These are phyloP conservation scores for Mythimna pallens DNA, from an alignment of 2,888 invertebrate species.

Conservation along the genomic window DNA sequence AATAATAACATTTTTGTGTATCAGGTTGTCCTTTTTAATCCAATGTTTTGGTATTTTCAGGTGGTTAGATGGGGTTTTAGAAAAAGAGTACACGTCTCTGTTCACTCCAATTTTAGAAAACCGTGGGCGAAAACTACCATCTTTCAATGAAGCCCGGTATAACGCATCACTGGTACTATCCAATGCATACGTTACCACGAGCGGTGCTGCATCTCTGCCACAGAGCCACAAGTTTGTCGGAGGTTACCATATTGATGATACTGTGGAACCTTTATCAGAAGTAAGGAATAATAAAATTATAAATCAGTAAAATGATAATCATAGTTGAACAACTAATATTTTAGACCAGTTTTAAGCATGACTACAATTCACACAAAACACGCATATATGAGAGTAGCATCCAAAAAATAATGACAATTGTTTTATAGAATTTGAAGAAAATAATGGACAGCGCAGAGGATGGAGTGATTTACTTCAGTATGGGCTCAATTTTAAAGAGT, in stretches of 20 bases:
- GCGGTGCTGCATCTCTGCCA: slow-evolving; percentile 70
- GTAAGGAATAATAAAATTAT: slow-evolving; percentile 55
- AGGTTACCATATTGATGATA: slow-evolving; percentile 78
- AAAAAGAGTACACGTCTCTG: slow-evolving; percentile 50
- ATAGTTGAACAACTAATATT: not conserved
- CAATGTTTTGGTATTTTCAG: slow-evolving; percentile 16
- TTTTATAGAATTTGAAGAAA: slow-evolving; percentile 78
- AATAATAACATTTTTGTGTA: too few species aligned
- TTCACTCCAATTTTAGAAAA: slow-evolving; percentile 67
- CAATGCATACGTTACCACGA: slow-evolving; percentile 76
- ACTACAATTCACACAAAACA: too few species aligned
- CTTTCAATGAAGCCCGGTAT: slow-evolving; percentile 68
- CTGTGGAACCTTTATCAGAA: slow-evolving; percentile 74
- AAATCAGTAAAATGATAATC: too few species aligned
- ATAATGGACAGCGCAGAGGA: slow-evolving; percentile 81
- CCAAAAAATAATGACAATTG: not conserved
- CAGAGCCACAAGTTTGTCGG: slow-evolving; percentile 76
- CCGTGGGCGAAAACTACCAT: slow-evolving; percentile 70
- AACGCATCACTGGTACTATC: slow-evolving; percentile 78
- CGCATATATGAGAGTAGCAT: not conserved
- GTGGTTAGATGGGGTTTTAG: slow-evolving; percentile 17
- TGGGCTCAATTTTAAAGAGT: slow-evolving; percentile 84
- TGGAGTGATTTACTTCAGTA: slow-evolving; percentile 88
- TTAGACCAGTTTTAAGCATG: not conserved
- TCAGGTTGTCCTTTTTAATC: not conserved